Base-by-base conservation (phyloP, 2,888 invertebrate genomes). In the Lasius fuliginosus region DNA sequence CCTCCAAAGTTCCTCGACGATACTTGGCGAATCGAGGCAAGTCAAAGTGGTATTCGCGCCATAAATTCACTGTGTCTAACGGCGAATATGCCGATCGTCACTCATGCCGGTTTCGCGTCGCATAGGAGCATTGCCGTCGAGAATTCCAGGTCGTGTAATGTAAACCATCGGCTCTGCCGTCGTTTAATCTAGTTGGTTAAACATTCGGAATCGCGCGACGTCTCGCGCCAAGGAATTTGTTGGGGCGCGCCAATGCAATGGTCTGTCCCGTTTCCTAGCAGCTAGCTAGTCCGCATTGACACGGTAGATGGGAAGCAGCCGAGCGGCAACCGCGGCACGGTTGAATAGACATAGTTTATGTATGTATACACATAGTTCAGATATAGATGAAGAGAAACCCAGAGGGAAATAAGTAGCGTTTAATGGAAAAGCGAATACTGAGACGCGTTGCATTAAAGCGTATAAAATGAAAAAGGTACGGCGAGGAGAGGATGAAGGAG, bases 231-330 rank as follows among this genome's bases (percentile, higher is more conserved):
- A 92, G 90, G 92, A 92, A 92, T 92, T 90, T 86, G 87, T 84
- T 85, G 85, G 86, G 84, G 86, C 88, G 88, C 90, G 91, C 92
- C 91, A 92, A 92, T 90, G 88, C 91, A 92, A 92, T 90, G 88
- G 87, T 86, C 91, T 87, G 90, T 88, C 86, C 89, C 86, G 69
- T 82, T 88, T 87, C 81, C 73, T 68, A 82, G 36, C 49, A 77
- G 68, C 82, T 81, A 86, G 83, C 82, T 83, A 87, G 83, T 87
- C 89, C 76, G 77, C 84, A 89, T 87, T 85, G 87, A 87, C 89
- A 71, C 58, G 69, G 64, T 76, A 33, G 58, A 69, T 76, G 74
- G 73, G 85, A 68, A 68, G 64, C 75, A 76, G 53, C 56, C 60
- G 64, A 40, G 62, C 36, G 58, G 58, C 71, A 65, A 65, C 56